phyloP scores from a whole-genome alignment of 2,113 vertebrate genomes.

The Campylorhamphus procurvoides region DNA sequence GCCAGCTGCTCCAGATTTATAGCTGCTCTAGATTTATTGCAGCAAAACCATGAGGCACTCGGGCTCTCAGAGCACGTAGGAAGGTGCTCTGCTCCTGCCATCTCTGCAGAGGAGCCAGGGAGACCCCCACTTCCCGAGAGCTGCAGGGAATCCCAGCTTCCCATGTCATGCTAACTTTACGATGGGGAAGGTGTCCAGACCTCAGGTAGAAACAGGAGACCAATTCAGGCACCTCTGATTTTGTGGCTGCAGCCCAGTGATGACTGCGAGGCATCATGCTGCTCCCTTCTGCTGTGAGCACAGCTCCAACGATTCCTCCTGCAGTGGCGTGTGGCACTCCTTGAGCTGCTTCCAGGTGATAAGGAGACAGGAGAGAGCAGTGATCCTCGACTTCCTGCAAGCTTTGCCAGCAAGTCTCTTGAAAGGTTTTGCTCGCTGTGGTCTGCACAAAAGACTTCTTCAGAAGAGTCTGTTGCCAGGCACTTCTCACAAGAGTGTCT shows the following conservation, averaged over 20 bases:
- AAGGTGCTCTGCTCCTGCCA: slow-evolving; percentile 17
- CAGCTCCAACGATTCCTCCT: background rate
- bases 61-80: slow-evolving; percentile 22
- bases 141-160: background rate
- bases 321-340: rapidly evolving
- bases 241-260: background rate
- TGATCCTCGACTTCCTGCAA: rapidly evolving
- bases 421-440: background rate
- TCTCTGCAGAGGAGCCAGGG: background rate
- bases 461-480: background rate
- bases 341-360: background rate
- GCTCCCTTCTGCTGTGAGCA: background rate
- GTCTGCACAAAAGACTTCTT: background rate
- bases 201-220: background rate
- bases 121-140: background rate
- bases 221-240: background rate
- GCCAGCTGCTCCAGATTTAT: slow-evolving; percentile 56
- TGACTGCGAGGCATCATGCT: background rate
- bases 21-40: slow-evolving; percentile 56
- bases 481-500: background rate
- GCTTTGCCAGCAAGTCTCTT: background rate
- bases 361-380: background rate
- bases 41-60: background rate
- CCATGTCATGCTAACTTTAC: background rate
- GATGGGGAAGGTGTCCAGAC: background rate